Conservation (phyloP, 35 echinoderm and acorn worm species). For the Acanthaster planci region DNA sequence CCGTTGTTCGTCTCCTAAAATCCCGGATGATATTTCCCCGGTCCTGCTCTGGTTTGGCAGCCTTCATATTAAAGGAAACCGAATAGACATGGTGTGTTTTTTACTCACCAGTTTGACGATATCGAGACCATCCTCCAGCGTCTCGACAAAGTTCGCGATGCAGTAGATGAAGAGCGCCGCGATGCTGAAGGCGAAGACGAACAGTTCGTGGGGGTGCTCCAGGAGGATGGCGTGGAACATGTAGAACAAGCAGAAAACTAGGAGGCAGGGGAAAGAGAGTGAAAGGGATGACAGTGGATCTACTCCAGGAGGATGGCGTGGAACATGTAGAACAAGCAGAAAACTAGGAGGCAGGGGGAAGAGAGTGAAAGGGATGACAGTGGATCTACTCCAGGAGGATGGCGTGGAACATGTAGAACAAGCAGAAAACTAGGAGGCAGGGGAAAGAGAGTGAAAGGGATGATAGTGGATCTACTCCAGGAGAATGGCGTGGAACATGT, state of each 20-base stretch:
- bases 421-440: slow-evolving; percentile 62
- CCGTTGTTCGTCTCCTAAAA: too few species aligned
- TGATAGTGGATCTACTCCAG: slow-evolving; percentile 71
- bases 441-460: too few species aligned
- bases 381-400: slow-evolving; percentile 75
- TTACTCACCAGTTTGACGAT: slow-evolving; percentile 72
- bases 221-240: slow-evolving; percentile 73
- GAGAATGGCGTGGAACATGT: slow-evolving; percentile 79
- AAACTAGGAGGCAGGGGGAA: slow-evolving; percentile 50
- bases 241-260: slow-evolving; percentile 94
- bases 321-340: slow-evolving; percentile 90
- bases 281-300: too few species aligned
- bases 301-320: slow-evolving; percentile 79
- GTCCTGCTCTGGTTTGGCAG: too few species aligned
- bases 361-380: too few species aligned
- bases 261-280: too few species aligned
- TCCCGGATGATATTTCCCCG: too few species aligned
- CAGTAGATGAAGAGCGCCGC: slow-evolving; percentile 69
- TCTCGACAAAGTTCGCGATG: slow-evolving; percentile 70
- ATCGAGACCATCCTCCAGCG: slow-evolving; percentile 24
- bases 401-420: slow-evolving; percentile 88
- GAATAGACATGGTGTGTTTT: background rate
- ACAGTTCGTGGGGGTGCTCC: slow-evolving; percentile 81
- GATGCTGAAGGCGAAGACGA: slow-evolving; percentile 72
- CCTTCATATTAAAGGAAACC: too few species aligned